phyloP scores from a whole-genome alignment of 2,888 invertebrate species.

The Platycnemis pennipes region DNA sequence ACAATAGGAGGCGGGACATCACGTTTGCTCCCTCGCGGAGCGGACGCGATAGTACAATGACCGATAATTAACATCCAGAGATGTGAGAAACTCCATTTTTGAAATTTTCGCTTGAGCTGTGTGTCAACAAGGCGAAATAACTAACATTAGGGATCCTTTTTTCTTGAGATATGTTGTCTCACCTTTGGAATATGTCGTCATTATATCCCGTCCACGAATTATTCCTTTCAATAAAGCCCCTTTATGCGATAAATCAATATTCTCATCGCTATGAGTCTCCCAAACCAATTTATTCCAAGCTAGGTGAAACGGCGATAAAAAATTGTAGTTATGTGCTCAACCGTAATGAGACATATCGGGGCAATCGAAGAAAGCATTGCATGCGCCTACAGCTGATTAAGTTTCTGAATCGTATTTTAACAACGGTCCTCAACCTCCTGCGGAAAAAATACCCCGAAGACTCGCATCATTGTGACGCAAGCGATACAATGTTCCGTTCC shows the following conservation, averaged over 20 bases:
- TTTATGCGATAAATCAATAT: not conserved
- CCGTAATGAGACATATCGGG: not conserved
- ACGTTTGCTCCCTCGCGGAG: not conserved
- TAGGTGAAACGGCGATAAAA: not conserved
- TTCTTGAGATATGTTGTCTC: not conserved
- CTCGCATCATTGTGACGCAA: not conserved
- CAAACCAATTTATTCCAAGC: not conserved
- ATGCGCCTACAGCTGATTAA: not conserved
- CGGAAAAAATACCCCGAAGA: not conserved
- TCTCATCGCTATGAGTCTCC: not conserved
- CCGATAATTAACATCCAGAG: conserved; percentile 5
- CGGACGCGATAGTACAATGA: not conserved
- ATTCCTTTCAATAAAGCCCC: not conserved
- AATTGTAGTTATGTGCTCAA: not conserved
- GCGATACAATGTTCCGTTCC: not conserved
- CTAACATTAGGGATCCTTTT: not conserved
- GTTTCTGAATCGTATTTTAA: not conserved
- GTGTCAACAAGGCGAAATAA: not conserved
- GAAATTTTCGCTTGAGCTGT: not conserved
- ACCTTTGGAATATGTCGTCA: not conserved
- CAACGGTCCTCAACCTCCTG: not conserved
- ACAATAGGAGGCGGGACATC: not conserved
- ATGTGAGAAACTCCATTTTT: not conserved
- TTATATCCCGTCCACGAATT: not conserved
- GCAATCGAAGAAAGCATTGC: not conserved